Conservation (phyloP, 2,113 vertebrate genomes). For the Lophius piscatorius region DNA sequence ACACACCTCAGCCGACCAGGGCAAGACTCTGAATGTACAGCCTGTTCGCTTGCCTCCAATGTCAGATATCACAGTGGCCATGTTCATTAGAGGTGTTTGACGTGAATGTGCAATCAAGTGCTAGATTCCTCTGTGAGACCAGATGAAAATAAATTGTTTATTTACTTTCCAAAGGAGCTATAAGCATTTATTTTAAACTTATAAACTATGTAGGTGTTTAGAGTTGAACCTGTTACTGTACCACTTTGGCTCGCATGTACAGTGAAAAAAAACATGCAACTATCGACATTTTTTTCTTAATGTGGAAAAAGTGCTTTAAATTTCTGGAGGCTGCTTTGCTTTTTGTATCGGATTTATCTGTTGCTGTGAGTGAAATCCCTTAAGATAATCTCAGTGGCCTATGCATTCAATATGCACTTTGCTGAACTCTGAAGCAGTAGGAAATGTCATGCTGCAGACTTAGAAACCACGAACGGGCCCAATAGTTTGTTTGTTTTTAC, state of each 20-base stretch:
- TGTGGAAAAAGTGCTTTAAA: constrained; percentile 66
- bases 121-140: constrained; percentile 50
- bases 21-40: constrained; percentile 75
- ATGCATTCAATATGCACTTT: constrained; percentile 71
- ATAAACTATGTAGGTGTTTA: neutral
- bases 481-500: constrained; percentile 6
- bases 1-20: constrained; percentile 64
- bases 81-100: constrained; percentile 62
- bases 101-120: constrained; percentile 76
- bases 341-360: constrained; percentile 44
- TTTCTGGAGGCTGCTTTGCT: constrained; percentile 49
- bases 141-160: constrained; percentile 42
- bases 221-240: constrained; percentile 4
- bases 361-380: constrained; percentile 49
- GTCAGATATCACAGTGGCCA: constrained; percentile 56
- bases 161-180: constrained; percentile 44
- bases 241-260: constrained; percentile 8
- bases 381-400: constrained; percentile 60
- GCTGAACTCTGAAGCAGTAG: constrained; percentile 36
- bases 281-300: constrained; percentile 21
- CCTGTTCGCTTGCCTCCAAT: constrained; percentile 62
- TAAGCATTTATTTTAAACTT: constrained; percentile 30
- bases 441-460: constrained; percentile 9
- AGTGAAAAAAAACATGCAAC: constrained; percentile 5
- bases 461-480: constrained; percentile 3